Base-by-base conservation (phyloP, 2,888 invertebrate species). In the Stenchaetothrips biformis region DNA sequence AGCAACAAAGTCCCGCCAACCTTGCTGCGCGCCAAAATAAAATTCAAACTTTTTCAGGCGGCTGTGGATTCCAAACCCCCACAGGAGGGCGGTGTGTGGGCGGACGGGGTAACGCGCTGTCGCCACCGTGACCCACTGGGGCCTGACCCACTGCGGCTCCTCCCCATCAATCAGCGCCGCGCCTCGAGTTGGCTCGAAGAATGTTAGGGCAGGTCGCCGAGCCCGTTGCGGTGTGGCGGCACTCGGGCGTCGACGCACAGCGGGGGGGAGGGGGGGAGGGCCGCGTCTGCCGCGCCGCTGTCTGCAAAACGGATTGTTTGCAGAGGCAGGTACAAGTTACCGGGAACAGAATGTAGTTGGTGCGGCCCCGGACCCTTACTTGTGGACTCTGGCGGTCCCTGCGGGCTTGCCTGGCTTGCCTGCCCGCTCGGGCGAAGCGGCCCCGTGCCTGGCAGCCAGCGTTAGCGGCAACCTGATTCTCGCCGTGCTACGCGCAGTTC, bases 331-430 rank as follows among this genome's bases (percentile, higher is more conserved):
- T 74, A 74, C 67, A 74, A 74, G 67, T 74, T 74, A 74, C 67
- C 67, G 25, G 67, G 67, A 74, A 74, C 67, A 74, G 67, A 74
- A 74, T 21, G 67, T 74, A 74, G 67, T 74, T 74, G 67, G 53
- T 13, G 53, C 67, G 4, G 67, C 25, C 6, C n/a, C 67, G 25
- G 67, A 74, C 67, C 67, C 67, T 74, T 74, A 74, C 67, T 74
- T 74, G 67, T 74, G 67, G 67, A 25, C 67, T 74, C 25, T 74
- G 7, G 25, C 37, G 8, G 67, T 21, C 67, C 67, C 67, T 1
- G 8, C 67, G 67, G 53, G 53, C 67, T 21, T 7, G 67, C n/a
- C 67, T 8, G 67, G 21, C 37, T 37, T 37, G 37, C 37, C 37
- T 37, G 37, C 37, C 37, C 37, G 37, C 37, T 37, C 37, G 37